Percentiles rank a stretch among this genome's conserved stretches.
Evolutionary conservation across 2,113 vertebrate genomes (phyloP).

Genomic region (Sorex fumeus): DNA sequence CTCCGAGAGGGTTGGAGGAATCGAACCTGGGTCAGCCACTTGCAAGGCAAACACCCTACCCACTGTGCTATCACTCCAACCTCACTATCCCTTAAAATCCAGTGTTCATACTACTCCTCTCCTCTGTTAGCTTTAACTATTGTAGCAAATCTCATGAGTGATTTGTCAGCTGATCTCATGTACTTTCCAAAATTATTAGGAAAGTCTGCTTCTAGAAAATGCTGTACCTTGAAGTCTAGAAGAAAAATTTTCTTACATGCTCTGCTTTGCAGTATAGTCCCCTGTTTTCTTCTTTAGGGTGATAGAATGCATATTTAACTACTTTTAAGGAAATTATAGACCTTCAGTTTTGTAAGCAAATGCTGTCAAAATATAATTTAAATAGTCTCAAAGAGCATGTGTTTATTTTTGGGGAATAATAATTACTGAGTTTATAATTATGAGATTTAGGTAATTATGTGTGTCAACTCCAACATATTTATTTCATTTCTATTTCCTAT

Average conservation of each 20-base stretch:
- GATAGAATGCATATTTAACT: background rate
- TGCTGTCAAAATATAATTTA: background rate
- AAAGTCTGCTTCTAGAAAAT: background rate
- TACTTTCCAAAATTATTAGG: background rate
- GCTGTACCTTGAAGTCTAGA: background rate
- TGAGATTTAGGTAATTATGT: background rate
- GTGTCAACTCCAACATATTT: background rate
- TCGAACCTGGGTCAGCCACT: too few species aligned
- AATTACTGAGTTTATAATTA: background rate
- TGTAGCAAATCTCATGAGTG: too few species aligned
- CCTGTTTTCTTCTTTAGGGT: background rate
- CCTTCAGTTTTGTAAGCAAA: background rate
- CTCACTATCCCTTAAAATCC: background rate
- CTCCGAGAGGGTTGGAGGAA: too few species aligned
- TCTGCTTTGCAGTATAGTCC: background rate
- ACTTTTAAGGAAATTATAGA: background rate
- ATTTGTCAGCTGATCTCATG: background rate
- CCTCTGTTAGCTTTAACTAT: too few species aligned
- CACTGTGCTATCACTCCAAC: too few species aligned
- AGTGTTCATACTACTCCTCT: background rate
- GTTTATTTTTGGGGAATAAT: constrained; percentile 6
- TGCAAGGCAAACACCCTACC: too few species aligned
- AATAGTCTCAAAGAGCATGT: background rate
- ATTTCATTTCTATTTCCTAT: background rate
- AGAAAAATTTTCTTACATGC: background rate